Evolutionary conservation across 2,888 invertebrate species (phyloP), one percentile per base, ranked within the genome.

Genomic region (Sesia apiformis): DNA sequence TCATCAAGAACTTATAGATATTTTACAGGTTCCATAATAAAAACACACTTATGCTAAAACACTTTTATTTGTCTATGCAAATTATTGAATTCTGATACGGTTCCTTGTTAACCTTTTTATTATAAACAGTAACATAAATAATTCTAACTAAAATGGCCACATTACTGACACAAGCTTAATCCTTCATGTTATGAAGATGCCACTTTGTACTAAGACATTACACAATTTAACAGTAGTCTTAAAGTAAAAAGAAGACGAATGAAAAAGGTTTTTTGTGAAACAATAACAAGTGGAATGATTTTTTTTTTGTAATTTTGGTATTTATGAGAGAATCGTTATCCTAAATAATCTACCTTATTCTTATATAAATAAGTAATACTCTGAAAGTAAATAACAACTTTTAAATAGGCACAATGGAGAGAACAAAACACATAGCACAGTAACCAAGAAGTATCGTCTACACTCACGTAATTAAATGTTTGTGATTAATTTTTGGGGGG

Each of bases 71-170:
- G 75, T 80, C 81, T 84, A 85, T 81, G 72, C 78, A 80, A 78
- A 75, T 81, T 65, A 81, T 78, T 72, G 67, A 74, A 77, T 73
- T 76, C 70, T 72, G 70, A 76, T 85, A 84, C 81, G 84, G 66
- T 74, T 76, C 23, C 38, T 5, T 42, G 38, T 59, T 74, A 77
- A 80, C 69, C 67, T 74, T 76, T 43, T 76, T 80, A 83, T 65
- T 70, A 55, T 4, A 38, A 51, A 67, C 73, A 76, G 67, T 76
- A 73, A 76, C 71, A 73, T 70, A 51, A 52, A 56, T 49, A 77
- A 82, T 78, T 79, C 78, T 74, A 85, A 86, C 73, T 73, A 71
- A 78, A 81, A 87, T 88, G 87, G 88, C 88, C 85, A 83, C 85
- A 69, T 70, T 71, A 69, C 68, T 69, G 63, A 74, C 78, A 79